Evolutionary conservation across 2,113 vertebrate genomes (phyloP).

Genomic region (Sturnira hondurensis): DNA sequence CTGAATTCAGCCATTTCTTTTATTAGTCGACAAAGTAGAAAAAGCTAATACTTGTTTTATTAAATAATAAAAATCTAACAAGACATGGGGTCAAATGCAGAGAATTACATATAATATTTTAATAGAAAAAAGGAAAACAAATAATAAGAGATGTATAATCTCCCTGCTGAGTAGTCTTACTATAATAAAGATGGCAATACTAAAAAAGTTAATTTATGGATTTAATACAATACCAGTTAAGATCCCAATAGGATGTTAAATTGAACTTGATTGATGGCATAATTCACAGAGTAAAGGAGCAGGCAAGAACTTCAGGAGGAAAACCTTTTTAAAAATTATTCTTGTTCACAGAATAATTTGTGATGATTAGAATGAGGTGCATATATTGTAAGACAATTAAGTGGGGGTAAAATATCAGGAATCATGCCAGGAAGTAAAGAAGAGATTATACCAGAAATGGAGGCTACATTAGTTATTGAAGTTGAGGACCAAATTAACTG

Average conservation of each 20-base stretch:
- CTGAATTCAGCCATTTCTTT: conserved; percentile 35
- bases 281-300: conserved; percentile 38
- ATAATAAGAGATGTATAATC: conserved; percentile 16
- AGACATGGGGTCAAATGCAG: not conserved
- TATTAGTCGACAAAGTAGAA: conserved; percentile 39
- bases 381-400: conserved; percentile 9
- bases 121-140: conserved; percentile 22
- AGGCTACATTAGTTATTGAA: not conserved
- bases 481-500: not conserved
- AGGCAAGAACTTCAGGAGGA: not conserved
- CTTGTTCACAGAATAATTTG: conserved; percentile 42
- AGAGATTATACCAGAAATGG: conserved; percentile 8
- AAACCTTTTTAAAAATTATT: conserved; percentile 19
- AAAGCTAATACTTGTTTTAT: conserved; percentile 22
- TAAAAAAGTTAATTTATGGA: conserved; percentile 47
- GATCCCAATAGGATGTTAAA: not conserved
- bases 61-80: conserved; percentile 26
- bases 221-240: conserved; percentile 35
- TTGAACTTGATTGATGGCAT: conserved; percentile 28
- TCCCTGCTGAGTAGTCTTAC: conserved; percentile 4
- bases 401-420: not conserved
- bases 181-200: conserved; percentile 28
- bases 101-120: conserved; percentile 30
- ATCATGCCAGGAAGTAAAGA: not conserved
- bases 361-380: not conserved